A percentile compares a stretch with the other conserved stretches of the same genome.
Evolutionary conservation across 2,888 invertebrate genomes (phyloP).

Genomic region (Drosophila emarginata): DNA sequence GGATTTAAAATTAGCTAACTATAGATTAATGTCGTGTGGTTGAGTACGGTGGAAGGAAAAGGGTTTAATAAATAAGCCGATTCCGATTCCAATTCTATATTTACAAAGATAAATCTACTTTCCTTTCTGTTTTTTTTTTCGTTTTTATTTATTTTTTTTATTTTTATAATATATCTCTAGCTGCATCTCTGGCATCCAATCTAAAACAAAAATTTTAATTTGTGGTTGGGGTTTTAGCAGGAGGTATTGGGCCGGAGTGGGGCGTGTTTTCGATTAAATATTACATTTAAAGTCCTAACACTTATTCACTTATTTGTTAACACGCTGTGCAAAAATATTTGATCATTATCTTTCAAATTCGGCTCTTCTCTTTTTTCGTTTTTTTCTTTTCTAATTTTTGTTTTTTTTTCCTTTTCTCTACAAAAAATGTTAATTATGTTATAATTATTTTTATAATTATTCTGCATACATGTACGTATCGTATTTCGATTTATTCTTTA

Average conservation of each 20-base stretch:
- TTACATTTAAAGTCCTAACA: constrained; percentile 67
- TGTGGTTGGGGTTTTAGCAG: background rate
- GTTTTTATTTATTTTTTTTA: background rate
- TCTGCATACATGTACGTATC: constrained; percentile 24
- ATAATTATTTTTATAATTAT: constrained; percentile 18
- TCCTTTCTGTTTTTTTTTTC: constrained; percentile 16
- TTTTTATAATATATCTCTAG: background rate
- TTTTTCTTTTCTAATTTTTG: constrained; percentile 12
- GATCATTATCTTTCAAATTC: constrained; percentile 13
- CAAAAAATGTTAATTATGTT: constrained; percentile 50
- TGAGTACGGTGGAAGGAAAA: constrained; percentile 12
- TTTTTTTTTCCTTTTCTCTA: constrained; percentile 29
- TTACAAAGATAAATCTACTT: constrained; percentile 42
- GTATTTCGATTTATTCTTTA: constrained; percentile 25
- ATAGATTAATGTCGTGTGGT: constrained; percentile 30
- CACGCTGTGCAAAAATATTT: constrained; percentile 73
- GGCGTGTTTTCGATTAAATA: constrained; percentile 41
- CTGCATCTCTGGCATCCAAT: background rate
- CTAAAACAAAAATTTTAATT: background rate
- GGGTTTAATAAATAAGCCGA: constrained; percentile 1
- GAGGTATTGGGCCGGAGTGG: background rate
- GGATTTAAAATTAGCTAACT: constrained; percentile 49
- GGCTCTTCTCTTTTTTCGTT: constrained; percentile 4
- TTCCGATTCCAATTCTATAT: constrained; percentile 24
- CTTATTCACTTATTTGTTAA: constrained; percentile 59